Evolutionary conservation across 2,113 vertebrate genomes (phyloP), one percentile per base, ranked within the genome.

Genomic region (Genyomyrus donnyi): DNA sequence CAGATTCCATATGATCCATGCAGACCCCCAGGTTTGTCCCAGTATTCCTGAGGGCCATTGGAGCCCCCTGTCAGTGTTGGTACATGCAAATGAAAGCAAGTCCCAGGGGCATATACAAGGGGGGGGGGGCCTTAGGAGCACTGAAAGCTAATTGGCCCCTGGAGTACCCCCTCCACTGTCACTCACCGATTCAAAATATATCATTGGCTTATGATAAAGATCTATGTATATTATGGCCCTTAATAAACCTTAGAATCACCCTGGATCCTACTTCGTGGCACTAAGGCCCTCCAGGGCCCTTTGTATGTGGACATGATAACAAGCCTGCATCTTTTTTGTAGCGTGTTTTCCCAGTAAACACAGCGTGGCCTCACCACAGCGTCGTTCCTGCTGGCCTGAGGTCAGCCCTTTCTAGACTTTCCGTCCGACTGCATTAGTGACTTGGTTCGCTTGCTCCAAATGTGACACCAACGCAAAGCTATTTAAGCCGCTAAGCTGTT

Each of bases 401-500:
- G 31, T 53, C 27, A 87, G 49, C 48, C 46, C 17, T 56, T 53
- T 52, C 50, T 87, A 31, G 15, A 5, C 27, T 53, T 9, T 56
- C 48, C 17, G 39, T 88, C 42, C 8, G 24, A 31, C 58, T n/a
- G 45, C 58, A 74, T 31, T 8, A 49, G 88, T 17, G 10, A 45
- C 24, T 70, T 11, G 9, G 88, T 90, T 42, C 39, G 53, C 31
- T 24, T 58, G 24, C 58, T 70, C 19, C 85, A 31, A 58, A 39
- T 31, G n/a, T 42, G 77, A 86, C 46, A 74, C 70, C 21, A 89
- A 45, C 10, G 31, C 74, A 87, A 85, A 48, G 45, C 42, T 24
- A 19, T 2, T 85, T 90, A 92, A 91, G 88, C 89, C 15, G 49
- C 88, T 91, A 90, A 92, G 77, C 90, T 42, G 15, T 49, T 92